Evolutionary conservation across 2,797 vertebrate genomes (phyloP), one percentile per base, ranked within the genome.

Genomic region (Brachyalestes nurse): DNA sequence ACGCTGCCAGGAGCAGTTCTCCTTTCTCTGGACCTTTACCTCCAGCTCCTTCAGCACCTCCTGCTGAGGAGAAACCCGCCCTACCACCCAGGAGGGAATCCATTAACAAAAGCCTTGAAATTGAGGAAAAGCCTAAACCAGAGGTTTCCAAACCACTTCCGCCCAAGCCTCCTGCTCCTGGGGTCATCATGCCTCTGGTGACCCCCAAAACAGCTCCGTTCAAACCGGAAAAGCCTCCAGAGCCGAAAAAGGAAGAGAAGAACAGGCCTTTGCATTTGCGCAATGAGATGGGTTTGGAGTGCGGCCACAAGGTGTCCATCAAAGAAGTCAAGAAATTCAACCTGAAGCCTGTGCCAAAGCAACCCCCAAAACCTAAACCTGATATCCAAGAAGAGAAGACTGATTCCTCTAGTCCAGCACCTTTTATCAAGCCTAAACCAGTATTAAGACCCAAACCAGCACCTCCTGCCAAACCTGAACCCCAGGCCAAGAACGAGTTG

Each of bases 211-310:
- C 88, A 0, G 81, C 88, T 0, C 93, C 94, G 1, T 93, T 93
- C 0, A 97, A 97, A 87, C 93, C 95, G 0, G 90, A 91, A 72
- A 97, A 95, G 89, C 94, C 94, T 42, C 89, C 92, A 0, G 98
- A 99, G 78, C 66, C 92, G 57, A 98, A 95, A 88, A 93, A 94
- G 0, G 98, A 99, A 34, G 97, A 99, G 60, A 99, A 97, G 79
- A 95, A 89, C 89, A 99, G 98, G 89, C 85, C 95, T 14, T 94
- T 98, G 82, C 95, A 95, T 72, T 92, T 97, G 74, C 96, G 94
- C 57, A 99, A 99, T 0, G 98, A 99, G 91, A 99, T 99, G 97
- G 98, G 98, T 1, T 92, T 99, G 65, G 98, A 99, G 88, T 98
- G 97, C 19, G 97, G 97, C 66, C 97, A 99, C 90, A 99, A 99